A percentile compares a stretch with the other conserved stretches of the same genome.
These are phyloP conservation scores for Hypocryptadius cinnamomeus DNA, from an alignment of 2,113 vertebrate species.

Conservation along the genomic window DNA sequence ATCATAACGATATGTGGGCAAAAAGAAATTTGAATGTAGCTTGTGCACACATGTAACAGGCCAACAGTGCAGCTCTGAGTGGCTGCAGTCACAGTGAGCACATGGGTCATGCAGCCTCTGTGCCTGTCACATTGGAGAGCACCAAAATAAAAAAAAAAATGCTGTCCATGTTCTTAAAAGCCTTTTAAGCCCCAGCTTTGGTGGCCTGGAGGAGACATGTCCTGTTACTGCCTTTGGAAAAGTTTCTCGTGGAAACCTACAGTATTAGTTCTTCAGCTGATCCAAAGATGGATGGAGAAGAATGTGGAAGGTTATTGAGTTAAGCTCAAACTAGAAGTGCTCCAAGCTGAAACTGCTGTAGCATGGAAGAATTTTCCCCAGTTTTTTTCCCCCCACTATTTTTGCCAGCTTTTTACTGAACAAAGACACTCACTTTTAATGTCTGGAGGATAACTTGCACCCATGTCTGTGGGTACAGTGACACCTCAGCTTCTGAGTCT, in stretches of 20 bases:
- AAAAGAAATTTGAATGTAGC: background rate
- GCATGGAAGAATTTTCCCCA: background rate
- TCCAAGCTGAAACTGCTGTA: background rate
- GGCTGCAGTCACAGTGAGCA: background rate
- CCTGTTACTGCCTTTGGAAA: background rate
- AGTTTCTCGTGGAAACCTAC: background rate
- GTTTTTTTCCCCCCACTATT: fast-evolving
- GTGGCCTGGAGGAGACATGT: background rate
- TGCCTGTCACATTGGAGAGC: background rate
- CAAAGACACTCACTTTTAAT: background rate
- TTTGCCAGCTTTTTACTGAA: background rate
- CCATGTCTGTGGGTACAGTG: background rate
- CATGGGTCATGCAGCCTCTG: background rate
- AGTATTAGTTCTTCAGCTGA: background rate
- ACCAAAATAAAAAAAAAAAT: background rate
- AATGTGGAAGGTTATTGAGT: background rate
- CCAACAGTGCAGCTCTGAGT: background rate
- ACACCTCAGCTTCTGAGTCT: background rate
- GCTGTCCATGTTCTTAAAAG: background rate
- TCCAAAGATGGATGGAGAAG: background rate
- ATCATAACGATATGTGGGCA: background rate
- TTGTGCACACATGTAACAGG: background rate
- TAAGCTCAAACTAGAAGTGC: background rate
- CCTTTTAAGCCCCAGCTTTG: background rate
- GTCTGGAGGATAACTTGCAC: background rate